Evolutionary conservation across 2,797 vertebrate species (phyloP), one percentile per base, ranked within the genome.

Genomic region (Pseudochromis fuscus): DNA sequence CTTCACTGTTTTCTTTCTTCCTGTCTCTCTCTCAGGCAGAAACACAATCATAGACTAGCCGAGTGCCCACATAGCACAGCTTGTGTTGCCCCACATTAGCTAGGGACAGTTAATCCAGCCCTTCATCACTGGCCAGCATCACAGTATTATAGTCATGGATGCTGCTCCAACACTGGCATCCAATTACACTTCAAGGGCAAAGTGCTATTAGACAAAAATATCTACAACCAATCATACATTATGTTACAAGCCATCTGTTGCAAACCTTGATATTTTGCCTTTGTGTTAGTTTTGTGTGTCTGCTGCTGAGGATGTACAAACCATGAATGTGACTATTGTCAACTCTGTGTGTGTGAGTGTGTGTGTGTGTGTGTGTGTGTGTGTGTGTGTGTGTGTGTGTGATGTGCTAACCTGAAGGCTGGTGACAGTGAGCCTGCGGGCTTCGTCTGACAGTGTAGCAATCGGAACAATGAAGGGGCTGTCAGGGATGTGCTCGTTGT

Each of bases 401-500:
- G 40, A 55, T 25, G 33, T 40, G 75, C 51, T 49, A 65, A 98
- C 97, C 96, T 98, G 97, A 72, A 98, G 94, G 87, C 97, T 98
- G 76, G 96, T 97, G 75, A 98, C 94, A 0, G 95, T 98, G 75
- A 98, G 95, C 77, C 97, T 94, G 31, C 96, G 94, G 18, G 96
- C 97, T 2, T 97, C 97, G 1, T 99, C 97, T 0, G 97, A 98
- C 76, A 96, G 94, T 0, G 96, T 96, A 30, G 97, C 97, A 30
- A 99, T 96, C 0, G 97, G 97, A 21, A 98, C 97, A 30, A 97
- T 94, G 57, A 98, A 99, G 6, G 97, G 97, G 66, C 97, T 98
- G 93, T 98, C 97, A 0, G 97, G 97, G 92, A 99, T 96, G 75
- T 98, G 95, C 78, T 98, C 97, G 3, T 97, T 97, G 4, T 98